Conservation (phyloP, 2,797 vertebrate genomes). For the Ibycter americanus region DNA sequence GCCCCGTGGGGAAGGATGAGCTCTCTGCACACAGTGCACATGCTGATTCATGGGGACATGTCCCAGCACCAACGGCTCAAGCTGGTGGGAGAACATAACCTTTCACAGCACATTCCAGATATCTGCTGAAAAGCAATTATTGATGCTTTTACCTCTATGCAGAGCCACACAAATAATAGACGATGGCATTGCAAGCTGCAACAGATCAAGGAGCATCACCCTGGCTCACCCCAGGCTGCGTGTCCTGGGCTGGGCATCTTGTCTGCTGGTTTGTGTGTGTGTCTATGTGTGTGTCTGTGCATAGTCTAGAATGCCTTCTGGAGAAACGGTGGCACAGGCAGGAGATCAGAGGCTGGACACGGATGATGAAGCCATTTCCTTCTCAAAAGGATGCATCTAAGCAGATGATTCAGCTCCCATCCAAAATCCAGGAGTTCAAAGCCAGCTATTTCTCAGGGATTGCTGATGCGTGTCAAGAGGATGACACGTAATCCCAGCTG, state of each 20-base stretch:
- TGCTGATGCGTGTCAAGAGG: rapidly evolving
- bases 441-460: not conserved
- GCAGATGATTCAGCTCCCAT: not conserved
- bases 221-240: not conserved
- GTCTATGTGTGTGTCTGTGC: not conserved
- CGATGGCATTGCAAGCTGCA: not conserved
- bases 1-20: not conserved
- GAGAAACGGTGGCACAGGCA: not conserved
- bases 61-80: not conserved
- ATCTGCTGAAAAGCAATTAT: not conserved
- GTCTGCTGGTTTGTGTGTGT: not conserved
- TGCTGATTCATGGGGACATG: not conserved
- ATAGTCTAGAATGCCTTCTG: not conserved
- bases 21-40: not conserved
- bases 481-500: rapidly evolving
- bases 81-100: not conserved
- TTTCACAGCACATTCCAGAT: not conserved
- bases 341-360: not conserved
- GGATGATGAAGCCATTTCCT: not conserved
- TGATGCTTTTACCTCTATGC: not conserved
- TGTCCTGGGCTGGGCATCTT: not conserved
- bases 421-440: not conserved
- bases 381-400: not conserved
- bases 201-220: not conserved
- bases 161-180: not conserved